phyloP scores from a whole-genome alignment of 2,888 invertebrate species.

The Phengaris arion region DNA sequence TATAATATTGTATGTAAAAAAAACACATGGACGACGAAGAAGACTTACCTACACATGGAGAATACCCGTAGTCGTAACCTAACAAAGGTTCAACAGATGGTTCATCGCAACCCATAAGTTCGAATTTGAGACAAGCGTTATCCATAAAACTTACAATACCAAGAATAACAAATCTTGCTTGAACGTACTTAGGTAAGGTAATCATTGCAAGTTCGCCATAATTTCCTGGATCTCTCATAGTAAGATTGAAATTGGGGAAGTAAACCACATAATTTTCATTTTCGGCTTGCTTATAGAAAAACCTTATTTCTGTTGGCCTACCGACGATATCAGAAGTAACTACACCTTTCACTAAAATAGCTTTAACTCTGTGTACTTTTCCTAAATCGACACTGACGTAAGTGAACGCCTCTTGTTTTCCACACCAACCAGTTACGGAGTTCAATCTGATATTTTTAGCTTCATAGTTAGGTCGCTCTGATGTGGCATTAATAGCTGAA shows the following conservation, averaged over 20 bases:
- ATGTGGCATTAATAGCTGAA: conserved; percentile 96
- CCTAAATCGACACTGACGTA: conserved; percentile 97
- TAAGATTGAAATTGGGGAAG: conserved; percentile 96
- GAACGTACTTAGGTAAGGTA: conserved; percentile 94
- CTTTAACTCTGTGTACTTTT: conserved; percentile 94
- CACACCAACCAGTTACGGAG: conserved; percentile 97
- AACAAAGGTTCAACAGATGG: conserved; percentile 89
- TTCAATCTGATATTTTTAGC: conserved; percentile 92
- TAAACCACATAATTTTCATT: conserved; percentile 97
- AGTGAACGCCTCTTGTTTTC: conserved; percentile 97
- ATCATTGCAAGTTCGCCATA: conserved; percentile 98
- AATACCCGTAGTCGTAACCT: conserved; percentile 95
- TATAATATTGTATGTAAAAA: neutral
- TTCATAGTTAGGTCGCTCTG: conserved; percentile 95
- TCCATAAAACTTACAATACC: conserved; percentile 98
- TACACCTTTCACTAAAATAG: conserved; percentile 95
- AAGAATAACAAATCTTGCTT: conserved; percentile 95
- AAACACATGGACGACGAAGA: neutral
- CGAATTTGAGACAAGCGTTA: conserved; percentile 97
- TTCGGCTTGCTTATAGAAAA: conserved; percentile 97
- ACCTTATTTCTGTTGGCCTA: conserved; percentile 96
- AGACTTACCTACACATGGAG: conserved; percentile 90
- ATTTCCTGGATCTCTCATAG: conserved; percentile 96
- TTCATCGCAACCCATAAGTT: conserved; percentile 97
- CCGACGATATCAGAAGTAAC: conserved; percentile 97